These are phyloP conservation scores for Dyspetes luteomarginatus DNA, from an alignment of 2,888 invertebrate genomes.

Conservation along the genomic window DNA sequence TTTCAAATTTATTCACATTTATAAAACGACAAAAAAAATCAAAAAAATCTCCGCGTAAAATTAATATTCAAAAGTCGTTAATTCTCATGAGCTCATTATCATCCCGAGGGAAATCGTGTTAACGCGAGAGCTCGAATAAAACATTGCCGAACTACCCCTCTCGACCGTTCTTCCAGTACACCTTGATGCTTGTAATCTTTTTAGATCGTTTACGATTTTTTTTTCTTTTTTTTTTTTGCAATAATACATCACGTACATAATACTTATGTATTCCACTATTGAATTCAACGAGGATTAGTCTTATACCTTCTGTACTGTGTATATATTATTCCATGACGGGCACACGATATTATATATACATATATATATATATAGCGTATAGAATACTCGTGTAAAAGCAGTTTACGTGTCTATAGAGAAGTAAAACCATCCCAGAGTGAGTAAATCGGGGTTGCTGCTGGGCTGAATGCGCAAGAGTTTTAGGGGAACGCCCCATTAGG, in stretches of 20 bases:
- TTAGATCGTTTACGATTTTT: constrained; percentile 54
- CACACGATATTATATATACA: too few species aligned
- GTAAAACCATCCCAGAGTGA: constrained; percentile 36
- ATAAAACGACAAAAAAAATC: too few species aligned
- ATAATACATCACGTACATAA: constrained; percentile 27
- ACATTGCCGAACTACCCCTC: not conserved
- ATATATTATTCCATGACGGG: constrained; percentile 35
- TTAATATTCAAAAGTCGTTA: too few species aligned
- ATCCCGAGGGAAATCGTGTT: constrained; percentile 46
- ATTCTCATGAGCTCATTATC: too few species aligned
- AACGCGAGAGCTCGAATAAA: constrained; percentile 25
- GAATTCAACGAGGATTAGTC: constrained; percentile 60
- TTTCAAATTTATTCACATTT: too few species aligned
- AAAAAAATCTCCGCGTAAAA: too few species aligned
- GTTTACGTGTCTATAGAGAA: constrained; percentile 47
- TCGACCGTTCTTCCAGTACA: not conserved
- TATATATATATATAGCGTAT: constrained; percentile 8
- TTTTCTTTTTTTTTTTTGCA: constrained; percentile 36
- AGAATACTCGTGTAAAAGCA: constrained; percentile 36
- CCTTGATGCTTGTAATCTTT: constrained; percentile 57
- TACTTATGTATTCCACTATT: constrained; percentile 38
- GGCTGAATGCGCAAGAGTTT: constrained; percentile 26
- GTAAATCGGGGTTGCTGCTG: constrained; percentile 35
- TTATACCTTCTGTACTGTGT: constrained; percentile 33
- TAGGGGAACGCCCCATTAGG: constrained; percentile 75